Evolutionary conservation across 2,888 invertebrate genomes (phyloP).

Genomic region (Drosophila neoperkinsi): DNA sequence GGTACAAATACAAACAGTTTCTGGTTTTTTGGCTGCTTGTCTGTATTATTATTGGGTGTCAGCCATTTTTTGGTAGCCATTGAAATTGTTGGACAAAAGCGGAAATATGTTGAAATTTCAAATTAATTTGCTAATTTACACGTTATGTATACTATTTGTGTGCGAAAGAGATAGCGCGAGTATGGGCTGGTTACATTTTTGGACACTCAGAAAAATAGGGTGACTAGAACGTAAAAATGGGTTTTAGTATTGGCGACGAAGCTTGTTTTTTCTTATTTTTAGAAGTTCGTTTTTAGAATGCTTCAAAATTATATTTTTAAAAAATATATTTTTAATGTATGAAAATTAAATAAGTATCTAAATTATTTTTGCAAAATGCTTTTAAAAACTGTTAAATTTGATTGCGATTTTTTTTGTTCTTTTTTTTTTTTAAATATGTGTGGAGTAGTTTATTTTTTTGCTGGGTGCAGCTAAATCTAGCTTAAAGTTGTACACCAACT

Average conservation of each 20-base stretch:
- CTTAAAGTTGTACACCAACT: constrained; percentile 15
- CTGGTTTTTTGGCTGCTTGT: constrained; percentile 31
- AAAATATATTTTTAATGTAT: not conserved
- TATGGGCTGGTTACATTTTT: not conserved
- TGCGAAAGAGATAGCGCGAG: constrained; percentile 1
- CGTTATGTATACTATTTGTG: not conserved
- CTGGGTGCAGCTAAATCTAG: constrained; percentile 6
- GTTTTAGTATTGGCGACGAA: not conserved
- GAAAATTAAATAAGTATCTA: not conserved
- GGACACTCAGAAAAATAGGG: not conserved
- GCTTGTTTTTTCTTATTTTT: not conserved
- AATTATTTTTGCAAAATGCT: not conserved
- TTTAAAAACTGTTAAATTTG: not conserved
- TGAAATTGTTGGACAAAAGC: constrained; percentile 46
- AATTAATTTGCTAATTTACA: constrained; percentile 64
- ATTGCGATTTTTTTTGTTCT: not conserved
- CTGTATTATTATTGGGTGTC: constrained; percentile 46
- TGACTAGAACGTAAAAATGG: not conserved
- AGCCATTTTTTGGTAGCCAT: constrained; percentile 50
- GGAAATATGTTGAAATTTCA: constrained; percentile 72
- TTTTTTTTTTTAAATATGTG: not conserved
- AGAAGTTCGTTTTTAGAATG: not conserved
- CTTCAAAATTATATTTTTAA: not conserved
- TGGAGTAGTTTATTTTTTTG: not conserved
- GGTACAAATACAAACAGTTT: constrained; percentile 24